Base-by-base conservation (phyloP, 1,140 invertebrate genomes). In the Pachypeltis micranthus region DNA sequence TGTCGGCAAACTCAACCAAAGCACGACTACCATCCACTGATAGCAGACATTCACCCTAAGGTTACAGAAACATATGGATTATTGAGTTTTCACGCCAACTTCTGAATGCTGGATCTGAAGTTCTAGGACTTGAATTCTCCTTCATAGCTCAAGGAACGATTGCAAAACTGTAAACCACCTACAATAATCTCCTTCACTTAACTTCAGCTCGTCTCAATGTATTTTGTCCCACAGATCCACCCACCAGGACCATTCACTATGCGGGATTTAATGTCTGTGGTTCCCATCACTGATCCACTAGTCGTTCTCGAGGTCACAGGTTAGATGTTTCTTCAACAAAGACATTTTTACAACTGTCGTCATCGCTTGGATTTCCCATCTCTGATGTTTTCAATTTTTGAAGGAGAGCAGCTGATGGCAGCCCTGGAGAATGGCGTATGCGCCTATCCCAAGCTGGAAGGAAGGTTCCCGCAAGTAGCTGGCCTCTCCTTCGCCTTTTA, bases 401-500 rank as follows among this genome's bases (percentile, higher is more conserved):
- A 72, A 76, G 89, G 90, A 0, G 71, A 81, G 54, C 77, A 82
- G 51, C 75, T 93, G 23, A 74, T 89, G 59, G 74, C 81, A 66
- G 86, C 87, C 0, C 72, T 95, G 62, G 92, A 95, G 73, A 95
- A 95, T 72, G 79, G 82, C 23, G 83, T 85, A 34, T 84, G 79
- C 1, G 80, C 83, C 69, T 91, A 88, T 73, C 90, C 90, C 0
- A 86, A 85, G 69, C 74, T 90, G 23, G 89, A 91, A 73, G 89
- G 89, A 4, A 73, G 89, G 34, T 92, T 91, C 74, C 86, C 87
- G 0, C 83, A 91, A 79, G 85, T 88, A 2, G 80, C 88, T 0
- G 91, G 91, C 28, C 74, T 93, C 2, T 82, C 80, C 63, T 95
- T 93, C 76, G 87, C 84, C 1, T 94, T 93, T 76, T 84, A 93